Evolutionary conservation across 2,888 invertebrate species (phyloP).

Genomic region (Leptinotarsa peninsularis): DNA sequence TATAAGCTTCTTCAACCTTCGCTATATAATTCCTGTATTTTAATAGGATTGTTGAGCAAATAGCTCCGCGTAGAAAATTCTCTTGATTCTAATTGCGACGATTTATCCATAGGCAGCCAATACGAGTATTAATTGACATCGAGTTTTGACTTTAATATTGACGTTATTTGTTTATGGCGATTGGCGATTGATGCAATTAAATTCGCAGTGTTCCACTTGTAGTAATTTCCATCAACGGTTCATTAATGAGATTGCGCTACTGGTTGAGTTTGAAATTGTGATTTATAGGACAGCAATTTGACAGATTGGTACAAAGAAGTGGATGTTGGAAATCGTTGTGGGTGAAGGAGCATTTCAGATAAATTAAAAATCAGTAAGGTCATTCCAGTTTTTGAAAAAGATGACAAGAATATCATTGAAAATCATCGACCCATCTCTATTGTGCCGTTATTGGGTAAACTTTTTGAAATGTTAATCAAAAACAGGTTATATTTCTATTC

Average conservation of each 20-base stretch:
- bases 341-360: too few relatives aligned
- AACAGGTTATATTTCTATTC: too few relatives aligned
- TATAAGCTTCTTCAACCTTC: constrained; percentile 11
- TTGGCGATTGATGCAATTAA: constrained; percentile 8
- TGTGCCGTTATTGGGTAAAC: too few relatives aligned
- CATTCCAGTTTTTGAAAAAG: too few relatives aligned
- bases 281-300: background rate
- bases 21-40: constrained; percentile 7
- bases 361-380: too few relatives aligned
- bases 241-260: constrained; percentile 19
- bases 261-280: background rate
- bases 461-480: too few relatives aligned
- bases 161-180: constrained; percentile 12
- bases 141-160: constrained; percentile 18
- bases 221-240: constrained; percentile 16
- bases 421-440: too few relatives aligned
- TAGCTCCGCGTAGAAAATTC: background rate
- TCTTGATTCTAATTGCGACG: constrained; percentile 5
- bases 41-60: constrained; percentile 1
- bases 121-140: constrained; percentile 8
- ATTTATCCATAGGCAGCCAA: constrained; percentile 1
- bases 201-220: background rate
- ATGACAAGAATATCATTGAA: too few relatives aligned
- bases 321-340: background rate
- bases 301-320: background rate